Evolutionary conservation across 2,888 invertebrate genomes (phyloP), one percentile per base, ranked within the genome.

Genomic region (Biston betularia): DNA sequence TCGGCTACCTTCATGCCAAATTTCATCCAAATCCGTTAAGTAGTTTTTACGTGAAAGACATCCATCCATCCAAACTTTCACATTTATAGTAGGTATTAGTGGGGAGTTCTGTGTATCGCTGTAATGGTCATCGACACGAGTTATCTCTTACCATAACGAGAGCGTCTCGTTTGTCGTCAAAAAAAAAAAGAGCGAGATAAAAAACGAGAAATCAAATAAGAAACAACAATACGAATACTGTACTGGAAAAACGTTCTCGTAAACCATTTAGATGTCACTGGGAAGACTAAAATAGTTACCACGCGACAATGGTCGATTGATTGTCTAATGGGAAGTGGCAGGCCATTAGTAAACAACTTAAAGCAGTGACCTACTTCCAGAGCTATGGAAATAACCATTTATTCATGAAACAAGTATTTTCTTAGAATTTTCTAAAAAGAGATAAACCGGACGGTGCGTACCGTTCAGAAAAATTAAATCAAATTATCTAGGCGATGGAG

Each of bases 301-400:
- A n/a, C 38, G 14, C 0, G 14, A 53, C 38, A 53, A 53, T 14
- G 6, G 35, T 0, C n/a, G 46, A 64, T 46, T 53, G 48, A 34
- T 44, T 59, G 59, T 55, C 44, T 49, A 55, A 57, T 49, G 55
- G 46, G 58, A 65, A 60, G 3, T 5, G 44, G n/a, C 55, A 40
- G 50, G 0, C n/a, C 5, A 35, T 45, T 12, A 2, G 55, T 60
- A 55, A 65, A 65, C 55, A 65, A 64, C 35, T 65, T 35, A 44
- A 58, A 15, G 48, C 59, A 33, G n/a, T 35, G 61, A 14, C 65
- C 63, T 55, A 68, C 38, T 38, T 60, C 9, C 12, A 10, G 14
- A 33, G 10, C 12, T 44, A 15, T 52, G 40, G 48, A 59, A 46
- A 53, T 14, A 40, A 50, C 24, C 48, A 34, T 33, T 48, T 44